A percentile compares a stretch with the other conserved stretches of the same genome.
Evolutionary conservation across 2,113 vertebrate species (phyloP).

Genomic region (Terrapene triunguis): DNA sequence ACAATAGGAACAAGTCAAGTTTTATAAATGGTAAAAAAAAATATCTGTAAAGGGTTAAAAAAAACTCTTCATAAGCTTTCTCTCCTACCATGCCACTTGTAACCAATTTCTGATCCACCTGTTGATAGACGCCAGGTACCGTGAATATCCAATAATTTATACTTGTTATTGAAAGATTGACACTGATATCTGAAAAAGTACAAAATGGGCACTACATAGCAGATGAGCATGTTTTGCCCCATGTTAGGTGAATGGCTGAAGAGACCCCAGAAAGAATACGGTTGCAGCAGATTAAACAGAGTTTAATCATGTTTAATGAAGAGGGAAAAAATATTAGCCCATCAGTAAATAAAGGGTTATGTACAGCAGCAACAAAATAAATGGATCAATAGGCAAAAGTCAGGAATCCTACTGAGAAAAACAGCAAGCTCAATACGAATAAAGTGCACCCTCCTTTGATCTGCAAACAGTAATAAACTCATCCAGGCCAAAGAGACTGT

Average conservation of each 20-base stretch:
- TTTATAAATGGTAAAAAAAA: not conserved
- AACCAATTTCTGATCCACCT: conserved; percentile 15
- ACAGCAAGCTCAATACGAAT: conserved; percentile 54
- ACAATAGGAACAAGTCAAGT: not conserved
- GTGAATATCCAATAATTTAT: not conserved
- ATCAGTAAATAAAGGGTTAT: conserved; percentile 58
- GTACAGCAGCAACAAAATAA: conserved; percentile 63
- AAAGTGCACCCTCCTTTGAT: conserved; percentile 18
- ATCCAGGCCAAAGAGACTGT: not conserved
- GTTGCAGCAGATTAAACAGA: conserved; percentile 55
- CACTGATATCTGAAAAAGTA: not conserved
- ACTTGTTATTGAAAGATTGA: not conserved
- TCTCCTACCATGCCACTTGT: not conserved
- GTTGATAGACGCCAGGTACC: not conserved
- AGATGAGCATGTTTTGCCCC: not conserved
- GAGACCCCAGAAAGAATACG: conserved; percentile 48
- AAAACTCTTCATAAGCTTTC: not conserved
- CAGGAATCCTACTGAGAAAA: conserved; percentile 60
- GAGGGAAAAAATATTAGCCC: conserved; percentile 51
- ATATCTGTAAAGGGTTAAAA: conserved; percentile 25
- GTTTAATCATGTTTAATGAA: conserved; percentile 50
- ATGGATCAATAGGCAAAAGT: conserved; percentile 69
- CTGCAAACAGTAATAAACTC: not conserved
- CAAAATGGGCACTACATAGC: not conserved
- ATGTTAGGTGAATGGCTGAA: conserved; percentile 25